Evolutionary conservation across 2,113 vertebrate species (phyloP), one percentile per base, ranked within the genome.

Genomic region (Bubo scandiacus): DNA sequence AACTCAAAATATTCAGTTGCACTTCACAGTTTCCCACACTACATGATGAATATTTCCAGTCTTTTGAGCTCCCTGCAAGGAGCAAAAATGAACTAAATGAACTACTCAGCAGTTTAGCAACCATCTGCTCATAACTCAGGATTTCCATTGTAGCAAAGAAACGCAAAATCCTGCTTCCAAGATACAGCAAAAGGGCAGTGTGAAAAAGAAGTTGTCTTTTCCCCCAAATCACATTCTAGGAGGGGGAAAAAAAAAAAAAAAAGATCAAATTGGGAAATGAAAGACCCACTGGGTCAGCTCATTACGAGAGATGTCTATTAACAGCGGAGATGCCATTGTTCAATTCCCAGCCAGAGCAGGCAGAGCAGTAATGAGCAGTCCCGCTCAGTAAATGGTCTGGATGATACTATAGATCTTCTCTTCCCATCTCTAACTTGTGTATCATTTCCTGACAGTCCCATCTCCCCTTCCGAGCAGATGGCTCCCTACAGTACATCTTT

Each of bases 401-500:
- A 71, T 40, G 94, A 62, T 62, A n/a, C 25, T 42, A 73, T 36
- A 70, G 81, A 67, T 72, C 54, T 77, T 82, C 85, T 42, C 86
- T 75, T 86, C 70, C 88, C 81, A 51, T 54, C 5, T 70, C 71
- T 27, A 65, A 72, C 17, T 42, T 32, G 94, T n/a, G 45, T 26
- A 32, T 73, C 80, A 32, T 81, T 84, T 73, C 94, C 86, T 55
- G 81, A 30, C 81, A 94, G 83, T 45, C 73, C 73, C 83, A 90
- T 21, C 27, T 73, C 85, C 86, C 57, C 87, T 84, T 80, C 91
- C 17, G 61, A 92, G 89, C 91, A 91, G 93, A 94, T 91, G 95
- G 93, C 84, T 96, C 95, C 93, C 93, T 30, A 36, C 78, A 66
- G 95, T 32, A 78, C 65, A 15, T 47, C 81, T 83, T 86, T 15